Evolutionary conservation across 2,113 vertebrate species (phyloP), one percentile per base, ranked within the genome.

Genomic region (Malaclemys terrapin): DNA sequence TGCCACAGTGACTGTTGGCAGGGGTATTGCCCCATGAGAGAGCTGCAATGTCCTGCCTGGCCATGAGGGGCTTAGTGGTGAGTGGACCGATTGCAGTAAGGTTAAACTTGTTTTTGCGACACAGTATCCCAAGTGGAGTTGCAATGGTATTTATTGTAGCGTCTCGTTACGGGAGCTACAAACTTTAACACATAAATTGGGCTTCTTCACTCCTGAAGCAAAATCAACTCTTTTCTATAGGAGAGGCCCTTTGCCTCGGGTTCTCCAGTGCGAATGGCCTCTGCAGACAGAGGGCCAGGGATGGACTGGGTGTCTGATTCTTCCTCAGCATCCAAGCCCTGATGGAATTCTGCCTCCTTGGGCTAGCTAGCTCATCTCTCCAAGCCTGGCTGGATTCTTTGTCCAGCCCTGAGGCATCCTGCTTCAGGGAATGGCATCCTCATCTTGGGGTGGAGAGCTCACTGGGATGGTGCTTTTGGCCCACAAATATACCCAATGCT

Each of bases 201-300:
- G 31, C 29, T 1, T 38, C 17, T 12, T 49, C 5, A 38, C 83
- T 6, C 53, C 25, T 59, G 57, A 59, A 27, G 56, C 1, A 1
- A 2, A 42, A n/a, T 75, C 19, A 24, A 20, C 8, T 42, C 69
- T 24, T 6, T 24, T 75, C 69, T 75, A 35, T 38, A 17, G 38
- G 59, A 42, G 35, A 45, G 24, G 27, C 0, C 1, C 12, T 0
- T 11, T 2, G n/a, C 72, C 7, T 2, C 8, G 11, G 81, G 24
- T 42, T 59, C 53, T 6, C 54, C n/a, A 17, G 10, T 9, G 12
- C 14, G 6, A 53, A 11, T 2, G 16, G 9, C 16, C 16, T 52
- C 20, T 22, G 53, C 56, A 2, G 82, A 5, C 3, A n/a, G 0
- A 1, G 17, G 2, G 17, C 45, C 13, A 25, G 27, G 57, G 42